These are phyloP conservation scores for Paratilapia polleni DNA, from an alignment of 2,113 vertebrate genomes.

Conservation along the genomic window DNA sequence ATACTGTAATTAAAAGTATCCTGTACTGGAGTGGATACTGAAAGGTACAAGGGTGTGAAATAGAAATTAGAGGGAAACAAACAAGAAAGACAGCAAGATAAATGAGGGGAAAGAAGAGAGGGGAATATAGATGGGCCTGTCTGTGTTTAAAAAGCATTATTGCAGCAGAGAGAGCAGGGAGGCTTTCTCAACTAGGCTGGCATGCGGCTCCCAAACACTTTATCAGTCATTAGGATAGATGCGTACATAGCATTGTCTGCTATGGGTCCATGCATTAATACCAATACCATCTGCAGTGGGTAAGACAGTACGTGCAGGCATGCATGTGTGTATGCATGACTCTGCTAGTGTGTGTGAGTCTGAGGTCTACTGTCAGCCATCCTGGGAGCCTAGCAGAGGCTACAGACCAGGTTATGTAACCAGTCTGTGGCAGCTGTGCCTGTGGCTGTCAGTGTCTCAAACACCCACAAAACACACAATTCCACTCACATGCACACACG, in stretches of 20 bases:
- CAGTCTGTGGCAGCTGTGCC: slow-evolving; percentile 74
- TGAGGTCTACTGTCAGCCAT: slow-evolving; percentile 67
- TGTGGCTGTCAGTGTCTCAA: slow-evolving; percentile 62
- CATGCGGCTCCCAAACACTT: slow-evolving; percentile 7
- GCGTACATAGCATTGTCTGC: slow-evolving; percentile 14
- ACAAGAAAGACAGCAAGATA: not conserved
- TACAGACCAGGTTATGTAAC: slow-evolving; percentile 74
- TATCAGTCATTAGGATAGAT: slow-evolving; percentile 30
- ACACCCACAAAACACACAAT: slow-evolving; percentile 29
- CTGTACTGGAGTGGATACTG: not conserved
- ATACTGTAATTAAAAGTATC: not conserved
- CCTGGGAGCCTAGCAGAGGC: slow-evolving; percentile 63
- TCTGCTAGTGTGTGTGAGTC: slow-evolving; percentile 30
- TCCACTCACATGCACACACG: not conserved
- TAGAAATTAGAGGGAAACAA: slow-evolving; percentile 1
- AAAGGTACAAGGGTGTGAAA: not conserved
- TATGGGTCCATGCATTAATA: not conserved
- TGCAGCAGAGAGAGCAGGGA: slow-evolving; percentile 13
- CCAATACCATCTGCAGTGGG: slow-evolving; percentile 55
- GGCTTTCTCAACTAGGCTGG: not conserved
- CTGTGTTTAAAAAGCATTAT: slow-evolving; percentile 56
- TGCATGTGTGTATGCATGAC: slow-evolving; percentile 38
- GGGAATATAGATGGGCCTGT: slow-evolving; percentile 45
- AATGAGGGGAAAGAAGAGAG: slow-evolving; percentile 26
- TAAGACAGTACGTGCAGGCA: slow-evolving; percentile 32